A percentile compares a stretch with the other conserved stretches of the same genome.
These are phyloP conservation scores for Rhinoraja longicauda DNA, from an alignment of 2,797 vertebrate species.

Conservation along the genomic window DNA sequence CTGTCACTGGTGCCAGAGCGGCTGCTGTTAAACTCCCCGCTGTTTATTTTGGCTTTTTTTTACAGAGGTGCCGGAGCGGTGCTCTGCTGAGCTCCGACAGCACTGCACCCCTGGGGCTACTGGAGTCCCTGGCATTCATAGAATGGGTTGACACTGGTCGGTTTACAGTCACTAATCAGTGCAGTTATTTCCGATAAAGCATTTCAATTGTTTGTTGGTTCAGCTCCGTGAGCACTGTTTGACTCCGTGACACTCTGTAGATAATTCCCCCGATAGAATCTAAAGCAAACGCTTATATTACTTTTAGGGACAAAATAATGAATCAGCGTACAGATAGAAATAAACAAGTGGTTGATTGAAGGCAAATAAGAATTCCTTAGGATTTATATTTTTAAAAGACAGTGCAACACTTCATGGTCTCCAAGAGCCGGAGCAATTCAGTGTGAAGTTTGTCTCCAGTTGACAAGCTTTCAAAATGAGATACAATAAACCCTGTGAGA, in stretches of 20 bases:
- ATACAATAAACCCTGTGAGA: not conserved
- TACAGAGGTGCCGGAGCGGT: too few relatives aligned
- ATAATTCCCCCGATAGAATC: not conserved
- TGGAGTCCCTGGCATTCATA: not conserved
- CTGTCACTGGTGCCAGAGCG: too few relatives aligned
- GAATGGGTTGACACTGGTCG: not conserved
- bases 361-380: not conserved
- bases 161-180: not conserved
- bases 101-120: too few relatives aligned
- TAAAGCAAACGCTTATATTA: slow-evolving; percentile 10
- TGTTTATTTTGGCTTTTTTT: too few relatives aligned
- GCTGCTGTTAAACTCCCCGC: too few relatives aligned
- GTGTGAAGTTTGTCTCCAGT: not conserved
- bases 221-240: not conserved
- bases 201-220: not conserved
- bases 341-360: not conserved
- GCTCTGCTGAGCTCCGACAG: too few relatives aligned
- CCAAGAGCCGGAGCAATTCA: not conserved
- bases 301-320: not conserved
- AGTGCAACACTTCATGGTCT: not conserved
- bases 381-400: not conserved
- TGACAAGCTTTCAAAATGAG: not conserved
- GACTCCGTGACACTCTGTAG: not conserved
- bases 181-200: not conserved
- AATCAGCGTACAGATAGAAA: not conserved